Evolutionary conservation across 1,140 invertebrate genomes (phyloP).

Genomic region (Drosophila sucinea): DNA sequence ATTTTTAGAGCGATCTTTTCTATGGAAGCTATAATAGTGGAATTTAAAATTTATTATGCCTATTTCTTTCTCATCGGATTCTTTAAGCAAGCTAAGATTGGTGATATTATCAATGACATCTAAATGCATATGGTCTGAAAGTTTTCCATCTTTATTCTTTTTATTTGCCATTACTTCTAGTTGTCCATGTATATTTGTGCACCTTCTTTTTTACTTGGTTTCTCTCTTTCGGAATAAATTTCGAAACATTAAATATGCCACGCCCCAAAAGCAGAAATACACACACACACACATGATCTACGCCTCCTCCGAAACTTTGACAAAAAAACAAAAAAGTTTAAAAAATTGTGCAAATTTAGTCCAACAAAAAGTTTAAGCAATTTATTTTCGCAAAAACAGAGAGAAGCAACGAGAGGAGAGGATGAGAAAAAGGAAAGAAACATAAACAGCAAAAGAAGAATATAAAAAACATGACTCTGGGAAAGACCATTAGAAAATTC

Average conservation of each 20-base stretch:
- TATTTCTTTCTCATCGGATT: too few relatives aligned
- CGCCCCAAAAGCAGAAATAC: background rate
- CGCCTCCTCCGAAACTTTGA: slow-evolving; percentile 7
- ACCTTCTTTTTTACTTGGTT: background rate
- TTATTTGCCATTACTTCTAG: background rate
- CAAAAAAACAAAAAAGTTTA: slow-evolving; percentile 41
- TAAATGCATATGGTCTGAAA: too few relatives aligned
- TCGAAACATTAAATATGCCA: slow-evolving; percentile 8
- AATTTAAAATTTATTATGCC: too few relatives aligned
- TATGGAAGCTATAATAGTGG: too few relatives aligned
- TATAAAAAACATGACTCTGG: slow-evolving; percentile 55
- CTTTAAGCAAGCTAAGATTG: too few relatives aligned
- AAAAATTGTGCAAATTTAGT: slow-evolving; percentile 29
- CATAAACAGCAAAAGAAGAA: slow-evolving; percentile 30
- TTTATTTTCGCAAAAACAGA: slow-evolving; percentile 4
- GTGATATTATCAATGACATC: too few relatives aligned
- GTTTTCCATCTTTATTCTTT: too few relatives aligned
- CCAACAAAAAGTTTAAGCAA: slow-evolving; percentile 6
- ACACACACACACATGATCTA: slow-evolving; percentile 7
- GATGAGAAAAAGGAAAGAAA: slow-evolving; percentile 13
- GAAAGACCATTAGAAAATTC: slow-evolving; percentile 38
- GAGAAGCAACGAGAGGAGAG: background rate
- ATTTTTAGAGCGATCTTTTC: too few relatives aligned
- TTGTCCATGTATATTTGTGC: background rate
- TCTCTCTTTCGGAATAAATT: background rate